Conservation (phyloP, 2,797 vertebrate species). For the Pantherophis alleghaniensis region DNA sequence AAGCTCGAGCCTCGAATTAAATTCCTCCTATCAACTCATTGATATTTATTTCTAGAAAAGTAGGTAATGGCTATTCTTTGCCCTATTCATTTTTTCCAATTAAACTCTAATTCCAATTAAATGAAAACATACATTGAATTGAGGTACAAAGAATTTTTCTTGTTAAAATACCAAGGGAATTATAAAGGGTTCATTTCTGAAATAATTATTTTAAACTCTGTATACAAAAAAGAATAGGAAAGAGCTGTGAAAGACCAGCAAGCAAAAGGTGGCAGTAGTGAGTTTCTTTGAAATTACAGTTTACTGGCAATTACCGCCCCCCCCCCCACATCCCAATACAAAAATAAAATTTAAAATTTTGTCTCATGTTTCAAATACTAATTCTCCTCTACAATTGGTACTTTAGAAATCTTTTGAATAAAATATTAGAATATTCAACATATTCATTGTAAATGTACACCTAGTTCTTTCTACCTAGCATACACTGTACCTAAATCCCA, state of each 20-base stretch:
- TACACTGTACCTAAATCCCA: background rate
- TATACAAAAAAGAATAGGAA: background rate
- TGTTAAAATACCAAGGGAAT: background rate
- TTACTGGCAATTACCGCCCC: background rate
- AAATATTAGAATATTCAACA: background rate
- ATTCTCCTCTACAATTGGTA: background rate
- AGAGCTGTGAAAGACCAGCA: conserved; percentile 9
- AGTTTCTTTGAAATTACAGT: conserved; percentile 49
- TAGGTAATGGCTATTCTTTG: background rate
- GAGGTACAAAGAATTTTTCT: background rate
- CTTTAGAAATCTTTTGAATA: background rate
- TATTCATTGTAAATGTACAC: background rate
- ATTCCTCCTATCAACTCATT: background rate
- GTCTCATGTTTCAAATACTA: background rate
- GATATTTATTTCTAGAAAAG: background rate
- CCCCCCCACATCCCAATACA: background rate
- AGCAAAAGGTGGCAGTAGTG: conserved; percentile 77
- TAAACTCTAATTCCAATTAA: background rate
- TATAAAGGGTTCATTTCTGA: background rate
- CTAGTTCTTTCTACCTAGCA: background rate
- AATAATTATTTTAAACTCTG: background rate
- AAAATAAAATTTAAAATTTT: background rate
- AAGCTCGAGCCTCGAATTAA: background rate
- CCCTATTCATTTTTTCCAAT: background rate
- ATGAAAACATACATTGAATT: background rate